Percentiles rank a stretch among this genome's conserved stretches.
Evolutionary conservation across 2,888 invertebrate genomes (phyloP).

Genomic region (Dicycla oo): DNA sequence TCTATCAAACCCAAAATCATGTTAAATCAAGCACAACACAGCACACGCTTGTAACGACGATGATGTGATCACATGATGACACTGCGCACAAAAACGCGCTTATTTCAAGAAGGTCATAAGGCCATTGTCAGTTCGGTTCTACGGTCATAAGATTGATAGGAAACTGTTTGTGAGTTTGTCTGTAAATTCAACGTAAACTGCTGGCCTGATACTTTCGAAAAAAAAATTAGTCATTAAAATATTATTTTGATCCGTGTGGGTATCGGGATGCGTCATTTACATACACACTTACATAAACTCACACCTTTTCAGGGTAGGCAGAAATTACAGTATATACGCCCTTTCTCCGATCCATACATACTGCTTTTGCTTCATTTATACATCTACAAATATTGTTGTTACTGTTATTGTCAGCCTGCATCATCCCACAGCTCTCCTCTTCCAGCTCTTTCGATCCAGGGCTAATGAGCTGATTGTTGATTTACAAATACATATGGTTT

Average conservation of each 20-base stretch:
- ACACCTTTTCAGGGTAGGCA: no score
- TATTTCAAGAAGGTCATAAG: conserved; percentile 55
- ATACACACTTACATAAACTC: no score
- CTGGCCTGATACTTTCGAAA: background rate
- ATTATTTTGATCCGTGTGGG: background rate
- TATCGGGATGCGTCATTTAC: no score
- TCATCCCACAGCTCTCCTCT: no score
- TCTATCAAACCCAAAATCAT: conserved; percentile 20
- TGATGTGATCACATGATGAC: conserved; percentile 65
- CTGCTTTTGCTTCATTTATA: background rate
- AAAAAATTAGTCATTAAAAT: no score
- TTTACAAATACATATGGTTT: background rate
- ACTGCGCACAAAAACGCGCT: conserved; percentile 53
- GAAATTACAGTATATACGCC: no score
- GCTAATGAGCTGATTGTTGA: background rate
- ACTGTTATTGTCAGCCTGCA: no score
- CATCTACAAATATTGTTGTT: background rate
- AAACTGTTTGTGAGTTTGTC: conserved; percentile 23
- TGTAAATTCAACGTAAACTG: background rate
- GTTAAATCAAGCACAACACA: conserved; percentile 18
- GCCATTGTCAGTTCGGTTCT: conserved; percentile 44
- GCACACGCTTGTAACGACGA: conserved; percentile 22
- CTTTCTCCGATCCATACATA: background rate
- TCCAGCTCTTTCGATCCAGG: no score
- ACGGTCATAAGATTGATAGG: background rate